These are phyloP conservation scores for Limonius californicus DNA, from an alignment of 1,140 invertebrate species.

Conservation along the genomic window DNA sequence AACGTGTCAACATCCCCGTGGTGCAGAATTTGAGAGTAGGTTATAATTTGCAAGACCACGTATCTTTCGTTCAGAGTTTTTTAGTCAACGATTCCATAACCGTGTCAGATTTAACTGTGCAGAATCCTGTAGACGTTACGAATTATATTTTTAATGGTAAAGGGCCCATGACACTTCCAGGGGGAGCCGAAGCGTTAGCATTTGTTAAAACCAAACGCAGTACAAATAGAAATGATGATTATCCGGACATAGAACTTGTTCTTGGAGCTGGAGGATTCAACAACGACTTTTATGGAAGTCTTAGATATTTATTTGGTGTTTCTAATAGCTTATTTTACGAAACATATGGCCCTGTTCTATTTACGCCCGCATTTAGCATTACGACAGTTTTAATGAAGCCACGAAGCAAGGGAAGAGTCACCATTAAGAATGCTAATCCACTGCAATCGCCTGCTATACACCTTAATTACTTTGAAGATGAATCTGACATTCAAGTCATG, in stretches of 20 bases:
- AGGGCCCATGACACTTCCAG: constrained; percentile 81
- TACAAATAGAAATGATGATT: constrained; percentile 40
- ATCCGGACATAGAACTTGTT: constrained; percentile 76
- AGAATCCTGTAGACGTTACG: constrained; percentile 69
- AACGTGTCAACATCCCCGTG: constrained; percentile 62
- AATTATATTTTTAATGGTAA: constrained; percentile 72
- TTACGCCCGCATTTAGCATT: constrained; percentile 58
- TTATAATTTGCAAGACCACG: constrained; percentile 84
- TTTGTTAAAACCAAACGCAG: constrained; percentile 59
- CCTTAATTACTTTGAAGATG: constrained; percentile 71
- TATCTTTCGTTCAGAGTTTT: constrained; percentile 71
- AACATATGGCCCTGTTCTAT: constrained; percentile 53
- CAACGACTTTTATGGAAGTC: constrained; percentile 66
- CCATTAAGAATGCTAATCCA: constrained; percentile 64
- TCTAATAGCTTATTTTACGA: constrained; percentile 57
- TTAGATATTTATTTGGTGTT: constrained; percentile 60
- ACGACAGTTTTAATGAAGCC: constrained; percentile 70
- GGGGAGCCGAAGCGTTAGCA: constrained; percentile 71
- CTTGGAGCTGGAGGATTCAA: constrained; percentile 67
- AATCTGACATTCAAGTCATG: constrained; percentile 62
- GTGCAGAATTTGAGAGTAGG: constrained; percentile 72
- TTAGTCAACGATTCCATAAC: constrained; percentile 72
- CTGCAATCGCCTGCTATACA: constrained; percentile 68
- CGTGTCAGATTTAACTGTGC: constrained; percentile 71
- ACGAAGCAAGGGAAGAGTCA: constrained; percentile 67